Base-by-base conservation (phyloP, 2,888 invertebrate species). In the Tenodera sinensis region DNA sequence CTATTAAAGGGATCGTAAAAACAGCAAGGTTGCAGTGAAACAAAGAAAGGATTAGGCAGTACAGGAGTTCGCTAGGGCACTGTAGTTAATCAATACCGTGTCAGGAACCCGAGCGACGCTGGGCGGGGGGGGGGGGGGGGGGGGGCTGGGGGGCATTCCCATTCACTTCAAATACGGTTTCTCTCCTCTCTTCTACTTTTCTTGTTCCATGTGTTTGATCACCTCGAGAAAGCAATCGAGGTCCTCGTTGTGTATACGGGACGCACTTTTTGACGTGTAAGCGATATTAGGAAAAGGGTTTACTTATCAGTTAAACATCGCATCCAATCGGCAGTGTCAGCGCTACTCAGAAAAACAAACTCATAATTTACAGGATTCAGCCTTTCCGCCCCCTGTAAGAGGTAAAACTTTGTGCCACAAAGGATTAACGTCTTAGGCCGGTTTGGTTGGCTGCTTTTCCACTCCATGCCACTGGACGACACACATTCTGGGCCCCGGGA, bases 51-150 rank as follows among this genome's bases (percentile, higher is more conserved):
- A 85, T 85, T 85, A 85, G 85, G 85, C 85, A 85, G 85, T 27
- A 7, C n/a, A 20, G 30, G 4, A 20, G 47, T n/a, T 30, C n/a
- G 4, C 27, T 47, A n/a, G 54, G 25, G 85, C 54, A 85, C 85
- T n/a, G 85, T 85, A 85, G 47, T 47, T 47, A 85, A 85, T 85
- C 85, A 85, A 85, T 85, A 85, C 85, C 47, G 47, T 85, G 85
- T 85, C 84, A 85, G 85, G 85, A 54, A 47, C 85, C 85, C 27
- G 85, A 34, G 85, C n/a, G 28, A 28, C 15, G 20, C n/a, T 27
- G 28, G 83, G 83, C 28, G 9, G 84, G 6, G 54, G 34, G 27
- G 54, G 2, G 25, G 20, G 25, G 54, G 20, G 54, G 54, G 54
- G 54, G 2, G 25, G 20, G 25, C 15, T 2, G 54, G 54, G 54